A percentile compares a stretch with the other conserved stretches of the same genome.
Conservation (phyloP, 2,888 invertebrate genomes). For the Trichacis sp. region DNA sequence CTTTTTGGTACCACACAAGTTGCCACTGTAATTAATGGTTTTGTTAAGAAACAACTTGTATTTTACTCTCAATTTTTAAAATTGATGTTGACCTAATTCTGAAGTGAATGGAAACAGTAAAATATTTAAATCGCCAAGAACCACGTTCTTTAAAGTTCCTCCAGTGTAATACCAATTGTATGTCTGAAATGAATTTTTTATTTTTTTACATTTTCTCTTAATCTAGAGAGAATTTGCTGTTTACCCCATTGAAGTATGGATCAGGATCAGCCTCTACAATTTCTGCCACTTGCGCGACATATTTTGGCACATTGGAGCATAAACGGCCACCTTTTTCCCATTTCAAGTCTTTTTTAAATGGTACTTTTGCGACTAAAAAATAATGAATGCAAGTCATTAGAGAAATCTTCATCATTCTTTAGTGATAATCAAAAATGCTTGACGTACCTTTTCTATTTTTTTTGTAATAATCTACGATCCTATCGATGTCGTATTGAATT, state of each 20-base stretch:
- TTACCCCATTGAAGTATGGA: slow-evolving; percentile 61
- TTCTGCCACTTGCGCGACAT: slow-evolving; percentile 57
- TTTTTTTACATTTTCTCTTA: too few relatives aligned
- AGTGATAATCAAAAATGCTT: too few relatives aligned
- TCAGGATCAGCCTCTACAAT: slow-evolving; percentile 62
- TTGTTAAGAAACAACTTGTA: too few relatives aligned
- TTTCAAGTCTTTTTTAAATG: slow-evolving; percentile 45
- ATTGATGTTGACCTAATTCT: slow-evolving; percentile 63
- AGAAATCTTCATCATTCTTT: too few relatives aligned
- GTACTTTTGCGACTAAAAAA: slow-evolving; percentile 43
- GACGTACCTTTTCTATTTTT: slow-evolving; percentile 39
- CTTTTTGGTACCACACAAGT: slow-evolving; percentile 48
- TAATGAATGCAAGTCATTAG: too few relatives aligned
- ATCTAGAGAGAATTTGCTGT: too few relatives aligned
- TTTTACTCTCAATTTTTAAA: too few relatives aligned
- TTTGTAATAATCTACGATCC: slow-evolving; percentile 49
- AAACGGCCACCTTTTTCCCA: slow-evolving; percentile 36
- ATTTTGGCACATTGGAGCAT: slow-evolving; percentile 51
- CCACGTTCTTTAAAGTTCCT: slow-evolving; percentile 53
- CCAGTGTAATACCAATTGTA: slow-evolving; percentile 66
- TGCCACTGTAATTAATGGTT: slow-evolving; percentile 49
- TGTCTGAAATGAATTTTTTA: slow-evolving; percentile 48
- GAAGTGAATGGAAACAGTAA: slow-evolving; percentile 60
- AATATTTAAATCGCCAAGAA: slow-evolving; percentile 47
- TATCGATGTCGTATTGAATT: slow-evolving; percentile 52